Base-by-base conservation (phyloP, 1,140 invertebrate species). In the Halictus rubicundus region DNA sequence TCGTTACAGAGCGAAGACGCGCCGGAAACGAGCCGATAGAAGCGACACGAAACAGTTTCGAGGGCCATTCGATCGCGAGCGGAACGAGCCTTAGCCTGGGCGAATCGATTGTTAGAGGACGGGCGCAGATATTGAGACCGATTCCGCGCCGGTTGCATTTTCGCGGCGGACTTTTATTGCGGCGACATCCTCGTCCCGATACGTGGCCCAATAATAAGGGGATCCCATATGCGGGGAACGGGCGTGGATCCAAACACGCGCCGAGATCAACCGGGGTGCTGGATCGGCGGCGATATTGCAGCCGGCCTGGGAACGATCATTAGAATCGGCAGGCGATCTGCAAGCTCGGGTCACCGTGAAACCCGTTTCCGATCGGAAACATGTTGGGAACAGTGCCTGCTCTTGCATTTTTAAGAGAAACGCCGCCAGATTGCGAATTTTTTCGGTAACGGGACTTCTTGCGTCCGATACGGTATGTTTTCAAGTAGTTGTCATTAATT, bases 221-320 rank as follows among this genome's bases (percentile, higher is more conserved):
- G 16, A 52, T 68, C 78, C 25, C 72, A 68, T 76, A 49, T 80
- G 54, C 63, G n/a, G 64, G 23, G 39, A 75, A 52, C 37, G 64
- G 42, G 19, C 25, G 42, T 27, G n/a, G 63, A n/a, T 57, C 54
- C 61, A 21, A 61, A 75, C 63, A 68, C 72, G 23, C 25, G 37
- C 6, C 16, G n/a, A 3, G 9, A 42, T 6, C 2, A 6, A 49
- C 64, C n/a, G n/a, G n/a, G 64, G 64, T 63, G 64, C 78, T 68
- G 73, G 73, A 76, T 75, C 73, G 52, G 64, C 78, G 65, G 60
- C 25, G 70, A 66, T 66, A 79, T 74, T 60, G 42, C 77, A 39
- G 5, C 19, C 42, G 42, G 16, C 7, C 37, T 9, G 27, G 32
- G 61, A 75, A 68, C 63, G 61, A 61, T 49, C 54, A 66, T 74